These are phyloP conservation scores for Diorhabda carinulata DNA, from an alignment of 1,140 invertebrate genomes.

Conservation along the genomic window DNA sequence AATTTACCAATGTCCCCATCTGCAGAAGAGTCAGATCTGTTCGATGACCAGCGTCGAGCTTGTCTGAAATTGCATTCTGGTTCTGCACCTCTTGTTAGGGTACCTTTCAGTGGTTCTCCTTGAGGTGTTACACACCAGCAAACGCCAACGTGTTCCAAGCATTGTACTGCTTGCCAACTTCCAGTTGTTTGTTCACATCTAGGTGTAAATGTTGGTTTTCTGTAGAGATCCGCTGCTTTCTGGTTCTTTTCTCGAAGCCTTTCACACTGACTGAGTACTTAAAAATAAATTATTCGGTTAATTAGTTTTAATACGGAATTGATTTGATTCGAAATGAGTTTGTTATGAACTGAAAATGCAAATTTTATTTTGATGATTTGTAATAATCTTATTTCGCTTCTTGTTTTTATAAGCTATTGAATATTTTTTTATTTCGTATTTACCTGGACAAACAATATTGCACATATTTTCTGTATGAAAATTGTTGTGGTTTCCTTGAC, in stretches of 20 bases:
- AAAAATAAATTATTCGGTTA: slow-evolving; percentile 11
- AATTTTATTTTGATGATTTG: no score
- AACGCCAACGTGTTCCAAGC: slow-evolving; percentile 72
- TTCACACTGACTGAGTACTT: slow-evolving; percentile 75
- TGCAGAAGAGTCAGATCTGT: slow-evolving; percentile 39
- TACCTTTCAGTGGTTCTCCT: slow-evolving; percentile 75
- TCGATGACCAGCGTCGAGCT: slow-evolving; percentile 55
- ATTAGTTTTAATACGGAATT: no score
- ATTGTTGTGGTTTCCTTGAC: slow-evolving; percentile 82
- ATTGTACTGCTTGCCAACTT: slow-evolving; percentile 76
- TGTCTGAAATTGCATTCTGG: slow-evolving; percentile 73
- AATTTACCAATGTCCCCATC: slow-evolving; percentile 44
- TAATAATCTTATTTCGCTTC: no score
- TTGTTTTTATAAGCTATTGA: no score
- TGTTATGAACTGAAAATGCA: no score
- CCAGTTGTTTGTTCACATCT: slow-evolving; percentile 68
- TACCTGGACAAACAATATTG: slow-evolving; percentile 72
- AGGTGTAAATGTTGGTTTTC: slow-evolving; percentile 68
- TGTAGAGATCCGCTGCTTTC: slow-evolving; percentile 61
- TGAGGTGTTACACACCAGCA: slow-evolving; percentile 82
- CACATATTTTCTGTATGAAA: slow-evolving; percentile 82
- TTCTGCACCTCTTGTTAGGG: slow-evolving; percentile 65
- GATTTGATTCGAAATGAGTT: no score
- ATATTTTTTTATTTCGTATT: neutral
- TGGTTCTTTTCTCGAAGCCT: slow-evolving; percentile 71